Conservation (phyloP, 2,113 vertebrate genomes). For the Eidolon helvum region DNA sequence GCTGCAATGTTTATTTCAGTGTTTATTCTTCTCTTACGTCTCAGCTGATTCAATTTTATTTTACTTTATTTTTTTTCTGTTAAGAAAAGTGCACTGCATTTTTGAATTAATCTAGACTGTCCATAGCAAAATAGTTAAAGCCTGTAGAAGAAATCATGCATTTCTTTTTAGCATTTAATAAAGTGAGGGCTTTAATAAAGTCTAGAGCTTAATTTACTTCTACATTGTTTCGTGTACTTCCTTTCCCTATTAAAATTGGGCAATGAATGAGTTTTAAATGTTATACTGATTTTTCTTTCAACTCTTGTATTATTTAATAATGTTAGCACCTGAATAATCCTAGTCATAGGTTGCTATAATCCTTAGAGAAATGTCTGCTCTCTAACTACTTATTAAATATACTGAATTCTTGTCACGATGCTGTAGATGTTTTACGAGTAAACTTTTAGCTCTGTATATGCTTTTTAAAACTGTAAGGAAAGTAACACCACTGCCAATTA, state of each 20-base stretch:
- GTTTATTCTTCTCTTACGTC: conserved; percentile 56
- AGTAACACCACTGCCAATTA: conserved; percentile 32
- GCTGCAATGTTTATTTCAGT: conserved; percentile 45
- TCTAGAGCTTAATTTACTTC: conserved; percentile 66
- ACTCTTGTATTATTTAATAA: conserved; percentile 61
- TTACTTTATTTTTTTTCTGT: conserved; percentile 37
- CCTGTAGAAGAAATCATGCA: conserved; percentile 41
- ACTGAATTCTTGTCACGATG: conserved; percentile 57
- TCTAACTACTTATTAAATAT: conserved; percentile 74
- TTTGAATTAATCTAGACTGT: conserved; percentile 59
- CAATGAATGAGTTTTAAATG: conserved; percentile 61
- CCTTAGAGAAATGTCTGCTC: conserved; percentile 69
- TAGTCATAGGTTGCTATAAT: conserved; percentile 67
- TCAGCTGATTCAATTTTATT: conserved; percentile 68
- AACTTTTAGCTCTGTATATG: conserved; percentile 39
- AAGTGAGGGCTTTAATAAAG: conserved; percentile 53
- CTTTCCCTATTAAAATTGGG: conserved; percentile 56
- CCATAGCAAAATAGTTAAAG: conserved; percentile 65
- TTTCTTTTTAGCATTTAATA: conserved; percentile 63
- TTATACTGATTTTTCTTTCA: conserved; percentile 65
- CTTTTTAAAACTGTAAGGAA: conserved; percentile 52
- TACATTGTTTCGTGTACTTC: conserved; percentile 49
- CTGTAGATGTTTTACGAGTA: conserved; percentile 65
- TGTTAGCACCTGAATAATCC: conserved; percentile 61
- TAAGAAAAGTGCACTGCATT: conserved; percentile 55